A percentile compares a stretch with the other conserved stretches of the same genome.
Conservation (phyloP, 2,113 vertebrate genomes). For the Ahaetulla prasina region DNA sequence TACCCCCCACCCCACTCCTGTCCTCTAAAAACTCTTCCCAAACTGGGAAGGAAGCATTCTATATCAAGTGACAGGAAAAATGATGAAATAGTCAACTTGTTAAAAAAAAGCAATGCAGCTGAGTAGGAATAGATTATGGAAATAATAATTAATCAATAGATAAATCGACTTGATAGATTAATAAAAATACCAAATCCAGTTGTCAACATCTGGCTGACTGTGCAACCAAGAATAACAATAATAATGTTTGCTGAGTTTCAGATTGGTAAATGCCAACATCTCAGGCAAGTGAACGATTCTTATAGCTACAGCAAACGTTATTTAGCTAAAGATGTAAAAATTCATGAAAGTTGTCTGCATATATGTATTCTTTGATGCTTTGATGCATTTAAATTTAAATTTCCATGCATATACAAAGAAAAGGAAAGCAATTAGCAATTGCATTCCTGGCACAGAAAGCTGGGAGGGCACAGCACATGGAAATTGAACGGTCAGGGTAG, state of each 20-base stretch:
- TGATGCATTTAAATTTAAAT: background rate
- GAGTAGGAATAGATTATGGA: background rate
- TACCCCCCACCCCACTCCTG: rapidly evolving
- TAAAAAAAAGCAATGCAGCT: background rate
- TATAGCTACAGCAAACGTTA: background rate
- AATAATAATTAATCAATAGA: background rate
- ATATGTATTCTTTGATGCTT: background rate
- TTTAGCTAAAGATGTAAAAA: background rate
- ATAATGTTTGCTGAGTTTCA: background rate
- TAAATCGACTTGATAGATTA: background rate
- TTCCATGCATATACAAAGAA: background rate
- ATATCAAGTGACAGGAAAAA: background rate
- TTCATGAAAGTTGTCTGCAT: background rate
- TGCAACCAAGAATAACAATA: background rate
- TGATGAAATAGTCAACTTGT: background rate
- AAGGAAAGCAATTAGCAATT: background rate
- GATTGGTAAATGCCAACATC: background rate
- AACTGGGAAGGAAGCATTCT: background rate
- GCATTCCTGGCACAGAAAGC: background rate
- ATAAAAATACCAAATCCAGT: background rate
- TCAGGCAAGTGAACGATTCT: background rate
- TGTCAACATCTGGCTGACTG: background rate
- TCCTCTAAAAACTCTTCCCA: background rate
- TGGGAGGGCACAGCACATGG: background rate
- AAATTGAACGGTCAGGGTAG: background rate